Conservation (phyloP, 2,888 invertebrate species). For the Pterobdella sp. region DNA sequence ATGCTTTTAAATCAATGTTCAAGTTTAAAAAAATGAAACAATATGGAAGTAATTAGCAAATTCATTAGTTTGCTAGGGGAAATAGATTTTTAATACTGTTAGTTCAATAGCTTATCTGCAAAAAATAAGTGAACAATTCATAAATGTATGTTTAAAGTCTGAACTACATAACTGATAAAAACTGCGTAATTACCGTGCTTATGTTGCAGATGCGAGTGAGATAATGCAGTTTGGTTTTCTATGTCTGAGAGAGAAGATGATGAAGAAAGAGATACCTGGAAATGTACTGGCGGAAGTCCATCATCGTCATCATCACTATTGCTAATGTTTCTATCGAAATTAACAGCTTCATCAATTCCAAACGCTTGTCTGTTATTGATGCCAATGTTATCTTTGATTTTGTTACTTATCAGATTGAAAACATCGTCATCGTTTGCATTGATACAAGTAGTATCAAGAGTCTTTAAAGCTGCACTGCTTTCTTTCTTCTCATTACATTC, state of each 20-base stretch:
- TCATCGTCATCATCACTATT: neutral
- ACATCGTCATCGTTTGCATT: neutral
- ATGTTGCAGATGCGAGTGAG: conserved; percentile 21
- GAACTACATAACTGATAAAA: too few species aligned
- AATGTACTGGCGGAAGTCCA: conserved; percentile 31
- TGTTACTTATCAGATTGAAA: neutral
- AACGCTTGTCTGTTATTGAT: neutral
- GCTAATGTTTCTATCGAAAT: neutral
- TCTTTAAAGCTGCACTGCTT: too few species aligned
- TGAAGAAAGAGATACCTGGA: conserved; percentile 31
- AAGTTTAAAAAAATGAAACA: too few species aligned
- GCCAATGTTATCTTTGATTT: neutral
- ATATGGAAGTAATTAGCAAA: too few species aligned
- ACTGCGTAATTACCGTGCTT: conserved; percentile 31
- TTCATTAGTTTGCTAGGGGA: too few species aligned
- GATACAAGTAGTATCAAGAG: neutral
- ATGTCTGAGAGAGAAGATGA: conserved; percentile 14
- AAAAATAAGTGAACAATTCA: too few species aligned
- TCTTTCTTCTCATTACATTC: too few species aligned
- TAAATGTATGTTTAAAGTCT: too few species aligned
- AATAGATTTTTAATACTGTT: too few species aligned
- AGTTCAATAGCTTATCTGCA: too few species aligned
- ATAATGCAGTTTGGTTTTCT: neutral
- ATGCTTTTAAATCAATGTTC: too few species aligned
- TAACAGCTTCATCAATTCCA: neutral